A percentile compares a stretch with the other conserved stretches of the same genome.
Evolutionary conservation across 2,888 invertebrate genomes (phyloP).

Genomic region (Eilema caniola): DNA sequence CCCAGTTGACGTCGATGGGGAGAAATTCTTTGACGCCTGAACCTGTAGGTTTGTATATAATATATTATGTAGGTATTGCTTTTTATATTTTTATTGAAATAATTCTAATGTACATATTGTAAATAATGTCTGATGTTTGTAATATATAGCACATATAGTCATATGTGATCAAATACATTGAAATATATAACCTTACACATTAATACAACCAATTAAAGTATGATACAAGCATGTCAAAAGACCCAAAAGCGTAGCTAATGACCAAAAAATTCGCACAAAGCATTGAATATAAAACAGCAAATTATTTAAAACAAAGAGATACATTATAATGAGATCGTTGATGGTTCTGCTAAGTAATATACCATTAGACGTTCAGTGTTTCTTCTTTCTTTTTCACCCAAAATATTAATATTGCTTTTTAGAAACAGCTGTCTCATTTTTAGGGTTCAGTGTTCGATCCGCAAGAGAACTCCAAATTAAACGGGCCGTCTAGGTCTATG

Average conservation of each 20-base stretch:
- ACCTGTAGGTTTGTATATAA: too few relatives aligned
- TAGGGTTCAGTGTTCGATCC: background rate
- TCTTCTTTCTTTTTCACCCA: slow-evolving; percentile 28
- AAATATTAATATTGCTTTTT: slow-evolving; percentile 51
- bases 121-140: too few relatives aligned
- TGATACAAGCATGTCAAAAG: background rate
- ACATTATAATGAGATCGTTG: slow-evolving; percentile 18
- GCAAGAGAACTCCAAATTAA: background rate
- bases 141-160: too few relatives aligned
- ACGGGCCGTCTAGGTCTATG: background rate
- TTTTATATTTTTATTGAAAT: too few relatives aligned
- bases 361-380: slow-evolving; percentile 19
- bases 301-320: slow-evolving; percentile 32
- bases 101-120: too few relatives aligned
- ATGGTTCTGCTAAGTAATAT: slow-evolving; percentile 20
- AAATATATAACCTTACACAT: background rate
- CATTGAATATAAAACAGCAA: slow-evolving; percentile 21
- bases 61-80: too few relatives aligned
- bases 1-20: too few relatives aligned
- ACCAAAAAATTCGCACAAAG: slow-evolving; percentile 14
- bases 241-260: slow-evolving; percentile 1
- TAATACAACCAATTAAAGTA: background rate
- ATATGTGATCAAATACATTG: too few relatives aligned
- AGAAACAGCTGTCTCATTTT: slow-evolving; percentile 46
- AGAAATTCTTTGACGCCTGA: too few relatives aligned